A percentile compares a stretch with the other conserved stretches of the same genome.
phyloP scores from a whole-genome alignment of 2,888 invertebrate genomes.

The Scaptomyza flava region DNA sequence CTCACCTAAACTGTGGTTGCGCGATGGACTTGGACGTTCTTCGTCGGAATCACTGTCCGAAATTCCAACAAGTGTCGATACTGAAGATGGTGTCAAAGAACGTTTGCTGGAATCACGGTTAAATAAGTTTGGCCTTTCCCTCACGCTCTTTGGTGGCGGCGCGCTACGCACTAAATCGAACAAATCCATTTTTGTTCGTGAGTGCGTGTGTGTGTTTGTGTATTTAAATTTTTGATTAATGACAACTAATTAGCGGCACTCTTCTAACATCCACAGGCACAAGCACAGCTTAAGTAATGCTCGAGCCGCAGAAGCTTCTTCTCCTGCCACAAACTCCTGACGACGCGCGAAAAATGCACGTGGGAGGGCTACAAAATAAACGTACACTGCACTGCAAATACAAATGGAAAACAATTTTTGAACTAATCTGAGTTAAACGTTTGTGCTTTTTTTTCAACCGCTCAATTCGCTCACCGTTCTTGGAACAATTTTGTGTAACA shows the following conservation, averaged over 20 bases:
- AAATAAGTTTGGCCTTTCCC: conserved; percentile 9
- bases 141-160: conserved; percentile 41
- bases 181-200: conserved; percentile 41
- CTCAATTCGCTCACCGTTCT: background rate
- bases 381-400: background rate
- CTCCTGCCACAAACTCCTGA: background rate
- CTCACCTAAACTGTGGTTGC: conserved; percentile 5
- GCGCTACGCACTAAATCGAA: conserved; percentile 52
- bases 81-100: background rate
- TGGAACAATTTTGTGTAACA: background rate
- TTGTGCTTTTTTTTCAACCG: background rate
- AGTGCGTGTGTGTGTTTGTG: conserved; percentile 1
- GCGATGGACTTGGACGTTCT: background rate
- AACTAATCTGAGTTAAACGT: background rate
- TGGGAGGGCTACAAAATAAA: background rate
- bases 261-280: background rate
- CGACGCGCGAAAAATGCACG: conserved; percentile 2
- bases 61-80: background rate
- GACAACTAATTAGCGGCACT: too few species aligned
- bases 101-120: background rate
- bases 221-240: background rate
- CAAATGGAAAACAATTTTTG: background rate
- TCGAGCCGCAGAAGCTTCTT: background rate
- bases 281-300: background rate
- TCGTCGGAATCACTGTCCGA: conserved; percentile 5